Conservation (phyloP, 1,140 invertebrate species). For the Pseudomyrmex dendroicus region DNA sequence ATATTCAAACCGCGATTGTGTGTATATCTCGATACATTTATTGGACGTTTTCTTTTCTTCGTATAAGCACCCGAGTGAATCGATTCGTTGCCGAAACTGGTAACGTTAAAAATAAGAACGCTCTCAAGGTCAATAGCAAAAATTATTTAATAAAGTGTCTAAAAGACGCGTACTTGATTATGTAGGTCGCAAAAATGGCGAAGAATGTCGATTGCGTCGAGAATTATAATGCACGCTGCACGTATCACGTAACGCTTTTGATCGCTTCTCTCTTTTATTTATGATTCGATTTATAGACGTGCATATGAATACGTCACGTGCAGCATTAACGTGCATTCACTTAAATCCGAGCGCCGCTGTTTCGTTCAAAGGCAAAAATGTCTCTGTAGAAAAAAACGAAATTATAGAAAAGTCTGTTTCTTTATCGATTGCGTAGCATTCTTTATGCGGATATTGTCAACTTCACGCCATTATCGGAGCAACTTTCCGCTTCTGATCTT, state of each 20-base stretch:
- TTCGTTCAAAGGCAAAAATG: conserved; percentile 15
- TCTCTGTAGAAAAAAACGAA: not conserved
- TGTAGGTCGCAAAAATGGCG: conserved; percentile 31
- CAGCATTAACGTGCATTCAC: conserved; percentile 25
- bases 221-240: conserved; percentile 29
- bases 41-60: not conserved
- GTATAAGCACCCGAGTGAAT: not conserved
- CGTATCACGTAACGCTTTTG: conserved; percentile 20
- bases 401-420: conserved; percentile 20
- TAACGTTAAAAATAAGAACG: conserved; percentile 43
- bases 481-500: conserved; percentile 96
- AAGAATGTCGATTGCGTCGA: conserved; percentile 35
- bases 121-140: conserved; percentile 1
- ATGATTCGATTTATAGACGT: conserved; percentile 25
- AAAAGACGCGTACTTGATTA: conserved; percentile 16
- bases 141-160: conserved; percentile 47
- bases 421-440: conserved; percentile 88
- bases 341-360: conserved; percentile 2
- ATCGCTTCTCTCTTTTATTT: conserved; percentile 18
- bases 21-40: not conserved
- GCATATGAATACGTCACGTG: conserved; percentile 36
- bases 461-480: conserved; percentile 97
- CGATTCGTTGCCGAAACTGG: not conserved
- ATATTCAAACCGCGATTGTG: not conserved
- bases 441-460: conserved; percentile 99